Conservation (phyloP, 1,140 invertebrate genomes). For the Pseudoatta argentina region DNA sequence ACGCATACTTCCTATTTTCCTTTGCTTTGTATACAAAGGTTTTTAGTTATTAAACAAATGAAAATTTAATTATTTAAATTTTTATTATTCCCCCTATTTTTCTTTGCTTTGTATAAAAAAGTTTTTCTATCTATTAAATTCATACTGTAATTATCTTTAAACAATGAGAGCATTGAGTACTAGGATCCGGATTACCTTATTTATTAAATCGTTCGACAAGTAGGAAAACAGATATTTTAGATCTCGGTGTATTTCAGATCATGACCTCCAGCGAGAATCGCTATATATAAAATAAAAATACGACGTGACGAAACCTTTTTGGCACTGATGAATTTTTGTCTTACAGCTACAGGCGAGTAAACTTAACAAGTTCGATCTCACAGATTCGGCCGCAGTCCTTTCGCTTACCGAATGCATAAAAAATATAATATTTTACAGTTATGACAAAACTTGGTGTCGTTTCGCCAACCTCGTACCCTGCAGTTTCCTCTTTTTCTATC, state of each 20-base stretch:
- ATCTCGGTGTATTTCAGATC: neutral
- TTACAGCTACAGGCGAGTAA: neutral
- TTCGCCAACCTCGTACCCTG: constrained; percentile 20
- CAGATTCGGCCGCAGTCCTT: neutral
- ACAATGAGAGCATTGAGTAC: no score
- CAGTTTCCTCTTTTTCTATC: constrained; percentile 9
- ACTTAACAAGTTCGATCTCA: constrained; percentile 33
- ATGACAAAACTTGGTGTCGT: constrained; percentile 62
- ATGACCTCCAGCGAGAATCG: neutral
- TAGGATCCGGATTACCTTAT: no score
- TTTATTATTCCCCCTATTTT: neutral
- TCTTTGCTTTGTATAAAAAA: neutral
- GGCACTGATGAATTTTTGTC: constrained; percentile 29
- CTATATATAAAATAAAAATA: constrained; percentile 19
- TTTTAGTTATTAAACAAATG: no score
- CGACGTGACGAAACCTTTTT: neutral
- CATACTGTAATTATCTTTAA: no score
- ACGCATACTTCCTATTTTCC: neutral
- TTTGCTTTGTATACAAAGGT: no score
- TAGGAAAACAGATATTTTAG: neutral
- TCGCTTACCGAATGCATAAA: constrained; percentile 55
- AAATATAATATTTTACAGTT: constrained; percentile 59
- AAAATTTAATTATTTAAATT: no score
- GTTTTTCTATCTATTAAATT: neutral
- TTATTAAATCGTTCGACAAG: neutral